phyloP scores from a whole-genome alignment of 92 coral and sea anemone species.

The Muricea muricata region DNA sequence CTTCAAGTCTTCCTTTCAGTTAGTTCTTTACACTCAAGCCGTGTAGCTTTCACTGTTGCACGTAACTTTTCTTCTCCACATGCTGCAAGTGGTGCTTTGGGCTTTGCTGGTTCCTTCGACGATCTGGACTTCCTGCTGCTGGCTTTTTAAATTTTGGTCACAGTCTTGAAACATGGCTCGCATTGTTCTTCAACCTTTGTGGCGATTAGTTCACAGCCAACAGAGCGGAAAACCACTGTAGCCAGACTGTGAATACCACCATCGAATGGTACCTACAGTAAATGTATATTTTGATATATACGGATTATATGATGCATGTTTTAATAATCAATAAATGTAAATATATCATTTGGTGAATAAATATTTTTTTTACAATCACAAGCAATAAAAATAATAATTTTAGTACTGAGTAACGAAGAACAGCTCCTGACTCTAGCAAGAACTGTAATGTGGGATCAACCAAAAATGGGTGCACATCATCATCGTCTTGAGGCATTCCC shows the following conservation, averaged over 20 bases:
- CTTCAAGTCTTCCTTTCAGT: background rate
- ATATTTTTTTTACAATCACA: too few species aligned
- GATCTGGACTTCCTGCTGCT: constrained; percentile 9
- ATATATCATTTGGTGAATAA: too few species aligned
- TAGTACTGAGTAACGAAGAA: constrained; percentile 15
- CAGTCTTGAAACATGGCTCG: constrained; percentile 18
- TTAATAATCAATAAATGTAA: too few species aligned
- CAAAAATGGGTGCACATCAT: background rate
- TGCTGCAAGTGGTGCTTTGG: background rate
- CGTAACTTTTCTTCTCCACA: background rate
- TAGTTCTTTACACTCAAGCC: background rate
- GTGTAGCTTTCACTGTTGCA: background rate
- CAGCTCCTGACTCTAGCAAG: background rate
- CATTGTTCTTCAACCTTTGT: background rate
- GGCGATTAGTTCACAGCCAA: constrained; percentile 4
- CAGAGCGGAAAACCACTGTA: background rate
- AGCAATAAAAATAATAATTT: too few species aligned
- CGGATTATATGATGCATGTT: too few species aligned
- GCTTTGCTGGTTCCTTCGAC: background rate
- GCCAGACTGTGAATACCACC: constrained; percentile 9
- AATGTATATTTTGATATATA: too few species aligned
- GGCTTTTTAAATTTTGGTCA: background rate
- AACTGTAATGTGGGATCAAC: background rate
- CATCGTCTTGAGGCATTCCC: constrained; percentile 20
- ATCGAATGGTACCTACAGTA: background rate